Percentiles rank a stretch among this genome's conserved stretches.
phyloP scores from a whole-genome alignment of 2,113 vertebrate genomes.

The Scomber japonicus region DNA sequence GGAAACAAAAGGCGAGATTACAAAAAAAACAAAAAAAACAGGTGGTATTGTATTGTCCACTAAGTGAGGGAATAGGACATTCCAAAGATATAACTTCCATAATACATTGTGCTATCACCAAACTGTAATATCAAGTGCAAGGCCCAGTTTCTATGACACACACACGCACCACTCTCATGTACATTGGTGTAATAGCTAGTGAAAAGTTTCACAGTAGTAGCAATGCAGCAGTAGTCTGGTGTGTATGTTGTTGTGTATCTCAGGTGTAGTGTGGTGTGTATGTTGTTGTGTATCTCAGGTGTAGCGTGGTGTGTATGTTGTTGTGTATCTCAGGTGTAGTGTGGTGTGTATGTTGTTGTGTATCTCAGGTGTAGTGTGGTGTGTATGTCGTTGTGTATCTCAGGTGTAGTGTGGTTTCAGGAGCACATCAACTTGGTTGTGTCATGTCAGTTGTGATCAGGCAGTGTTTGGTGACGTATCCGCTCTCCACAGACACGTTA shows the following conservation, averaged over 20 bases:
- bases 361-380: conserved; percentile 42
- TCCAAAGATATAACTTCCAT: no score
- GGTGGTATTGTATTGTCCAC: no score
- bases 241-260: conserved; percentile 6
- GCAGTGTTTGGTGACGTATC: conserved; percentile 32
- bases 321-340: conserved; percentile 37
- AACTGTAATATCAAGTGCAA: no score
- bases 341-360: conserved; percentile 2
- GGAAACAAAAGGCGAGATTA: no score
- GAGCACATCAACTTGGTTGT: conserved; percentile 20
- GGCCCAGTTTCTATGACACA: no score
- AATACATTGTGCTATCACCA: no score
- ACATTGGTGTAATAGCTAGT: not conserved
- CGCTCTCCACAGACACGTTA: conserved; percentile 58
- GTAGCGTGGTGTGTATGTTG: conserved; percentile 4
- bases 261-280: conserved; percentile 33
- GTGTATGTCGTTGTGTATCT: conserved; percentile 5
- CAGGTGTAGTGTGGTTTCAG: conserved; percentile 40
- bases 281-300: conserved; percentile 34
- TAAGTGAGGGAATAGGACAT: no score
- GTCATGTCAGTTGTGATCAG: conserved; percentile 51
- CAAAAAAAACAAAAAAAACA: no score
- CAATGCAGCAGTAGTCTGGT: no score
- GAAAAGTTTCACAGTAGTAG: not conserved
- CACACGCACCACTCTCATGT: not conserved